Evolutionary conservation across 2,113 vertebrate species (phyloP).

Genomic region (Procapra przewalskii): DNA sequence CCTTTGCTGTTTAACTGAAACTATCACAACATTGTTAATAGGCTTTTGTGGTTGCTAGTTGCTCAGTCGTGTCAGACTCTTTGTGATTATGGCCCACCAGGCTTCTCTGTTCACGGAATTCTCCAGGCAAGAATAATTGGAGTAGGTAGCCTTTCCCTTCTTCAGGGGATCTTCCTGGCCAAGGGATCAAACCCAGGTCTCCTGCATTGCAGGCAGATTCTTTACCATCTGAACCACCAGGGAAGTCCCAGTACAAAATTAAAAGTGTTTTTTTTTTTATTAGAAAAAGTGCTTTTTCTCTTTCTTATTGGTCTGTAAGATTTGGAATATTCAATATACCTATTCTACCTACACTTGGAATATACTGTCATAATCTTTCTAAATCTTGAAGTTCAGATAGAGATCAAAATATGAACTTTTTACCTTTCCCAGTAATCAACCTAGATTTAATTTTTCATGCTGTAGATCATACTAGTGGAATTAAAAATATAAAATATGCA

Average conservation of each 20-base stretch:
- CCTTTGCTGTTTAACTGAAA: neutral
- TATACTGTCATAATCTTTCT: neutral
- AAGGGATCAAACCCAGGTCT: neutral
- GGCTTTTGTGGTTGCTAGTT: neutral
- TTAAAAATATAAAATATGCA: slow-evolving; percentile 24
- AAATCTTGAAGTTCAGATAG: neutral
- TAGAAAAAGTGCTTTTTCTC: neutral
- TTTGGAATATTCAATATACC: neutral
- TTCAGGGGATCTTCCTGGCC: neutral
- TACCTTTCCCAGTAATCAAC: neutral
- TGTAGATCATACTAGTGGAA: neutral
- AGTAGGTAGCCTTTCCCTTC: neutral
- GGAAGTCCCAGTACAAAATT: neutral
- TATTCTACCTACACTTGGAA: neutral
- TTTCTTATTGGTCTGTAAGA: neutral
- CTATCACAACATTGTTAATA: neutral
- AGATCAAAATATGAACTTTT: neutral
- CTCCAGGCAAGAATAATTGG: neutral
- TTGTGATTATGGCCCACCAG: neutral
- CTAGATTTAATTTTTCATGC: slow-evolving; percentile 10
- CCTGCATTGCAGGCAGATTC: neutral
- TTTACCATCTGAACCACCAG: neutral
- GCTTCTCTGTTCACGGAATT: neutral
- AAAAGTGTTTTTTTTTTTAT: neutral
- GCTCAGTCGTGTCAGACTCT: neutral